Evolutionary conservation across 2,113 vertebrate species (phyloP), one percentile per base, ranked within the genome.

Genomic region (Steatornis caripensis): DNA sequence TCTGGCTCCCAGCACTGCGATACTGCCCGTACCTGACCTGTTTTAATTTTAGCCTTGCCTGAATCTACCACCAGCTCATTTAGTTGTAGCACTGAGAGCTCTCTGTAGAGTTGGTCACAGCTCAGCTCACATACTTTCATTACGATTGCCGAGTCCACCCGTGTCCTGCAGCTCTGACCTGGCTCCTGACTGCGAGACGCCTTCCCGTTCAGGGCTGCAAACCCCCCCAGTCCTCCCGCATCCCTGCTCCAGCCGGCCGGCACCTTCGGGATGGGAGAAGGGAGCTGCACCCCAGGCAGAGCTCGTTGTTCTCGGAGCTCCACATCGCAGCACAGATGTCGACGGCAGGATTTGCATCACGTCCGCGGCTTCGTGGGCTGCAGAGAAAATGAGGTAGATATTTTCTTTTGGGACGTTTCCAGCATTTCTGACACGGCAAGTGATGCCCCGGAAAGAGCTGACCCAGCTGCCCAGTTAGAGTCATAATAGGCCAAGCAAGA

Each of bases 41-140:
- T 39, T 96, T 95, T 95, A 91, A 94, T 95, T 93, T 90, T 70
- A 89, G 76, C 27, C 18, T 30, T 76, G 49, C 85, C 93, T 16
- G 30, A 77, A 85, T 78, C 76, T 77, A 80, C 92, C 89, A 85
- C 85, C 76, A 77, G 43, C 93, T 94, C 79, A 62, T 84, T 88
- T 89, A 75, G 34, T 22, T 61, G 76, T 29, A 82, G 69, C 80
- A 37, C 6, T 22, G 22, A 91, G 62, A 89, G 64, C 77, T 90
- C 86, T 83, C 85, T 5, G 1, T 10, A 55, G 81, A 83, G n/a
- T 3, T 76, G 32, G 60, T 62, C 85, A 20, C 37, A 29, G 83
- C 57, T 81, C 83, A 92, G 61, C 72, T 91, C 53, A 64, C 49
- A 65, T 21, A 37, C 65, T 90, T 61, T 83, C 30, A 66, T 78